Evolutionary conservation across 2,797 vertebrate species (phyloP), one percentile per base, ranked within the genome.

Genomic region (Selene dorsalis): DNA sequence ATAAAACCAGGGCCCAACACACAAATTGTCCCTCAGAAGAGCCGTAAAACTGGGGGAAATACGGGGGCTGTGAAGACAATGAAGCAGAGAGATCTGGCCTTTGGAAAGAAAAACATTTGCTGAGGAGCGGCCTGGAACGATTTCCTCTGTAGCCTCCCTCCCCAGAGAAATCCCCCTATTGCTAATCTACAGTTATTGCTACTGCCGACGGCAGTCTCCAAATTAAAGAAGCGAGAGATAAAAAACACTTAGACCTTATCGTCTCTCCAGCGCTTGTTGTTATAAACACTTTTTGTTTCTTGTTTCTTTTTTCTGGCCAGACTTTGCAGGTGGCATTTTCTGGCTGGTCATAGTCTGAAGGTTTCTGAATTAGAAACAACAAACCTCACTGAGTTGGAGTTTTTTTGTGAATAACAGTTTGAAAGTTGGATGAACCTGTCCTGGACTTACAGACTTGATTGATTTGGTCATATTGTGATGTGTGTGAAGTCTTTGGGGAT

Each of bases 21-120:
- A 93, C 94, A 95, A 95, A 95, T 95, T 93, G 94, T 94, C 90
- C 94, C 95, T 94, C 95, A 86, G 92, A 95, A 96, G 94, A 95
- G 94, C 93, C 84, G 92, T 96, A 95, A 95, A 95, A 94, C 75
- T 83, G 69, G 84, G 85, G 85, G 82, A 86, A 91, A 89, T 91
- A 93, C 83, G 88, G 93, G 91, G 89, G 84, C 89, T 90, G 91
- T 84, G 74, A 88, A 94, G 90, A 94, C 91, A 94, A 93, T 90
- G 91, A 93, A 92, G 90, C 90, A 89, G 84, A 89, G 92, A 90
- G 93, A 94, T 91, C 87, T 93, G 93, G 94, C 93, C 94, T 94
- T 92, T 93, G 89, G 92, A 93, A 93, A 93, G 89, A 88, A 93
- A 93, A 94, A 94, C 93, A 94, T 94, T 95, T 94, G 94, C 89